These are phyloP conservation scores for Lagorchestes hirsutus DNA, from an alignment of 2,797 vertebrate genomes.

Conservation along the genomic window DNA sequence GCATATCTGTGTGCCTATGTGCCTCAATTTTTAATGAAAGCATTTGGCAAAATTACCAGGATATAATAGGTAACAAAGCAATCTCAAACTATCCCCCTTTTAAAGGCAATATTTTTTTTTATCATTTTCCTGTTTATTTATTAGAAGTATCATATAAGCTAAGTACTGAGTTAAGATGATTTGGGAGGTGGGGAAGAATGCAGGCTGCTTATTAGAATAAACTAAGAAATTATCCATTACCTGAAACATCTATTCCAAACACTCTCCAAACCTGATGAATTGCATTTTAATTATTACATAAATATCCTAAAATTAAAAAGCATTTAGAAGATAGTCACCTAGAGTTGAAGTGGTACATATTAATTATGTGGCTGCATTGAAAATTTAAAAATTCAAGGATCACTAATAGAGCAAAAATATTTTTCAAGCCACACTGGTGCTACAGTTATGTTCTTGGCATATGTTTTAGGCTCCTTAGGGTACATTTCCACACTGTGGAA, in stretches of 20 bases:
- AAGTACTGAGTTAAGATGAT: slow-evolving; percentile 68
- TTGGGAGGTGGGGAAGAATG: slow-evolving; percentile 54
- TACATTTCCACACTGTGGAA: slow-evolving; percentile 40
- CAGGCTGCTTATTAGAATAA: slow-evolving; percentile 40
- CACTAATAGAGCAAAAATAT: slow-evolving; percentile 74
- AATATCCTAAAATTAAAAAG: slow-evolving; percentile 77
- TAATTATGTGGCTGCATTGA: slow-evolving; percentile 72
- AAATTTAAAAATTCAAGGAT: slow-evolving; percentile 71
- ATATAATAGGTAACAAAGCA: slow-evolving; percentile 57
- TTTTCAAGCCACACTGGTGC: slow-evolving; percentile 65
- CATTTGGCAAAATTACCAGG: slow-evolving; percentile 63
- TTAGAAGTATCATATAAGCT: slow-evolving; percentile 63
- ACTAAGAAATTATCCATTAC: slow-evolving; percentile 61
- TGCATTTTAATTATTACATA: slow-evolving; percentile 78
- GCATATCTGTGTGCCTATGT: background rate
- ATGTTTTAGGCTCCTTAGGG: slow-evolving; percentile 52
- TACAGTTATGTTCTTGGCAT: slow-evolving; percentile 56
- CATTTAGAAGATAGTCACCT: slow-evolving; percentile 73
- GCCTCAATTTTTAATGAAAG: slow-evolving; percentile 58
- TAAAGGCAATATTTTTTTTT: slow-evolving; percentile 68
- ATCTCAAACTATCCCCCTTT: slow-evolving; percentile 55
- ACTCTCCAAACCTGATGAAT: slow-evolving; percentile 71
- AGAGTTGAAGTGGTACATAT: slow-evolving; percentile 68
- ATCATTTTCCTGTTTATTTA: slow-evolving; percentile 72
- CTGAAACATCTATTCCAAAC: slow-evolving; percentile 69